Evolutionary conservation across 2,797 vertebrate genomes (phyloP), one percentile per base, ranked within the genome.

Genomic region (Sebastes vulpes): DNA sequence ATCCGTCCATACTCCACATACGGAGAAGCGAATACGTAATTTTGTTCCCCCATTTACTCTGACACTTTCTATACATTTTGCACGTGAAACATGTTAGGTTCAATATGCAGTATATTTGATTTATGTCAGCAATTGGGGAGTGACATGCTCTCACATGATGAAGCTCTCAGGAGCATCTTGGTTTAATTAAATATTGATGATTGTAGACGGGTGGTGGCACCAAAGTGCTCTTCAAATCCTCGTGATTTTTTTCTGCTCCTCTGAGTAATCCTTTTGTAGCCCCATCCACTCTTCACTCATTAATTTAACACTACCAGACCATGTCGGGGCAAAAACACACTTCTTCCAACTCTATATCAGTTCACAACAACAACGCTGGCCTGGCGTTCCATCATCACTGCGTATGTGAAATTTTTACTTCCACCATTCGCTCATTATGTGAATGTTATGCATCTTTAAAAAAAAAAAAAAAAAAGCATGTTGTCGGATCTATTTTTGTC

Each of bases 141-240:
- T 75, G 72, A 81, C 38, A 2, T 50, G 64, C 65, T 52, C 70
- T 74, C 53, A 28, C 59, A 75, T 63, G 46, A 82, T 67, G 56
- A 31, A 50, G 71, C 78, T 84, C 74, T 85, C 73, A 70, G 70
- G 63, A 85, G 75, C 38, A 65, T 81, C 79, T 76, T 26, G 64
- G 59, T 86, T 88, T 80, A 83, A 90, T 94, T 68, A 91, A 89
- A 87, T 87, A 91, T 91, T 88, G 72, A 91, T 89, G 14, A 84
- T 87, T 90, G 83, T 57, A 50, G 61, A 75, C 38, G 78, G 50
- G 56, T 76, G 66, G 81, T 74, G 80, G 70, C 73, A 61, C 63
- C 53, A 67, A 67, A 86, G 85, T 77, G 80, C 84, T 90, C 71
- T 72, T 88, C 28, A 83, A 83, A 82, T 64, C 79, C 25, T 54